Base-by-base conservation (phyloP, 2,113 vertebrate species). In the Falcunculus frontatus region DNA sequence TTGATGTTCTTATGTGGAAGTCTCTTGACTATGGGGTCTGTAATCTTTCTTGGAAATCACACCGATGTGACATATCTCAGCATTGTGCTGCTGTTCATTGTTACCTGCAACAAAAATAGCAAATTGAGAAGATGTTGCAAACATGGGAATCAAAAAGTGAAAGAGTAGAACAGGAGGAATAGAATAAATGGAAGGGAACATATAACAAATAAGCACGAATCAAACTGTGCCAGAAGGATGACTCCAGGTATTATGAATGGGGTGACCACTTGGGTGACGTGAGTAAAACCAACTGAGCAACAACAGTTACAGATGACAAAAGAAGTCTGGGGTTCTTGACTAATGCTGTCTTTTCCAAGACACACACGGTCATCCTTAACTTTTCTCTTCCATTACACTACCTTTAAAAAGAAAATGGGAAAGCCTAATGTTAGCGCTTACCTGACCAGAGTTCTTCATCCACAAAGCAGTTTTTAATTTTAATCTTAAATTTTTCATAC, bases 1-100 rank as follows among this genome's bases (percentile, higher is more conserved):
- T 30, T 50, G 22, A 44, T 0, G 0, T 67, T 80, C 39, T 75
- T 72, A 33, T 0, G 0, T 65, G 35, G 44, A 68, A 53, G 62
- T 37, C 13, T 32, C 73, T 74, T 76, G 37, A 56, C 26, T 85
- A 10, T 20, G n/a, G 4, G 37, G 47, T 42, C 47, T 49, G 33
- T 81, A 72, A 47, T 55, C 56, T 63, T 84, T 37, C 50, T 49
- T 74, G 81, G 74, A 87, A 79, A 49, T 64, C 25, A 20, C n/a
- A 39, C 7, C 74, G 9, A 47, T 56, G 50, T 55, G 42, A 53
- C 16, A 3, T 14, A n/a, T 7, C 25, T 76, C 39, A 42, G 46
- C 64, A 55, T 35, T 74, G 30, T 25, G 41, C 16, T 55, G 49
- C 37, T 50, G 11, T 33, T 70, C 16, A 5, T 33, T 20, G 1